These are phyloP conservation scores for Altica lythri DNA, from an alignment of 2,888 invertebrate genomes.

Conservation along the genomic window DNA sequence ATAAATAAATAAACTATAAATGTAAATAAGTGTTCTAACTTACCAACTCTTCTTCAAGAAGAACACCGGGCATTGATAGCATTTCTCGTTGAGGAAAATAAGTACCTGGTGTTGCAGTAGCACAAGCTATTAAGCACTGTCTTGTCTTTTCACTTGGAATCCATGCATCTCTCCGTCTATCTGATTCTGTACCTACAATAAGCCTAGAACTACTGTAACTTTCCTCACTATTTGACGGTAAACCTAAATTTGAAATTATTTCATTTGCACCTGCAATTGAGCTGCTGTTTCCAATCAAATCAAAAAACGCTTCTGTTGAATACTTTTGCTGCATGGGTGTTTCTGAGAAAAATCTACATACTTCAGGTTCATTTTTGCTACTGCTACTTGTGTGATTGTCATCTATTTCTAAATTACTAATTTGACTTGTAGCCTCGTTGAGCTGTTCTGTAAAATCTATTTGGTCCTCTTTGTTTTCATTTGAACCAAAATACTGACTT, in stretches of 20 bases:
- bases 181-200: slow-evolving; percentile 61
- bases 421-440: slow-evolving; percentile 43
- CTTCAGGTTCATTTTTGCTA: slow-evolving; percentile 55
- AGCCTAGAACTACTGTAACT: slow-evolving; percentile 50
- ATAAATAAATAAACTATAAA: slow-evolving; percentile 21
- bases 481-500: slow-evolving; percentile 63
- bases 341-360: slow-evolving; percentile 58
- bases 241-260: slow-evolving; percentile 44
- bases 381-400: slow-evolving; percentile 34
- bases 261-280: slow-evolving; percentile 40
- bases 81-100: slow-evolving; percentile 74
- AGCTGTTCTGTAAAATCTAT: slow-evolving; percentile 44
- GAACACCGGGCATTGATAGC: slow-evolving; percentile 84
- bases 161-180: slow-evolving; percentile 75
- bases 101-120: slow-evolving; percentile 71
- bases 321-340: slow-evolving; percentile 53
- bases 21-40: slow-evolving; percentile 42
- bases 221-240: slow-evolving; percentile 45
- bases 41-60: slow-evolving; percentile 82
- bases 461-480: slow-evolving; percentile 39
- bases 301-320: slow-evolving; percentile 58
- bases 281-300: slow-evolving; percentile 53
- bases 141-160: slow-evolving; percentile 78
- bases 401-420: slow-evolving; percentile 40
- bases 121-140: slow-evolving; percentile 66